Percentiles rank a stretch among this genome's conserved stretches.
Conservation (phyloP, 2,113 vertebrate genomes). For the Lagopus leucura region DNA sequence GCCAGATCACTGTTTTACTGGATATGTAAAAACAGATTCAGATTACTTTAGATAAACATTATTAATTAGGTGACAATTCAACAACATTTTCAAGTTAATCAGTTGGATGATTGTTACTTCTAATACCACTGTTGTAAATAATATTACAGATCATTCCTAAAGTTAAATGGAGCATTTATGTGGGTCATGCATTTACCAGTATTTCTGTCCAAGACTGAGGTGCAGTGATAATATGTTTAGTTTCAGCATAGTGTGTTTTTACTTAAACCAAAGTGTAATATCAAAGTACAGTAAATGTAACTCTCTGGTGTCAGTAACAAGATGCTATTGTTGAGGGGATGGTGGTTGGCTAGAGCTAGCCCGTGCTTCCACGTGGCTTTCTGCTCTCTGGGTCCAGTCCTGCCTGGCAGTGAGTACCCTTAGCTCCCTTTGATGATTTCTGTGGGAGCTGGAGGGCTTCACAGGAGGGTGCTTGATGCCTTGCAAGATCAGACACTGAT, state of each 20-base stretch:
- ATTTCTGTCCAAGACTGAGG: neutral
- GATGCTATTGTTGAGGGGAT: neutral
- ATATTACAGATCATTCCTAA: neutral
- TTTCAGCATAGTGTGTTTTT: neutral
- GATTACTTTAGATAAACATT: neutral
- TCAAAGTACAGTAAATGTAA: neutral
- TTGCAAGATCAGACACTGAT: constrained; percentile 20
- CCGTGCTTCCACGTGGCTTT: rapidly evolving
- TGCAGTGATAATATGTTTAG: neutral
- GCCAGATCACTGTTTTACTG: neutral
- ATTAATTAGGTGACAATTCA: neutral
- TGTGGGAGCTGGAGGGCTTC: constrained; percentile 3
- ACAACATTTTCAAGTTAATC: neutral
- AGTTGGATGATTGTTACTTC: neutral
- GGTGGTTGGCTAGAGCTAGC: neutral
- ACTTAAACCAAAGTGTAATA: neutral
- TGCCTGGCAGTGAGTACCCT: neutral
- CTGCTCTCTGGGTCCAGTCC: neutral
- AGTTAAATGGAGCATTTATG: neutral
- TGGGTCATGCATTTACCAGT: neutral
- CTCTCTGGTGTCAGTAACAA: neutral
- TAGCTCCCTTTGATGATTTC: constrained; percentile 2
- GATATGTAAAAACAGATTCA: neutral
- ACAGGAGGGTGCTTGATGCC: constrained; percentile 35
- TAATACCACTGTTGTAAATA: neutral